Conservation (phyloP, 2,797 vertebrate species). For the Rhinatrema bivittatum region DNA sequence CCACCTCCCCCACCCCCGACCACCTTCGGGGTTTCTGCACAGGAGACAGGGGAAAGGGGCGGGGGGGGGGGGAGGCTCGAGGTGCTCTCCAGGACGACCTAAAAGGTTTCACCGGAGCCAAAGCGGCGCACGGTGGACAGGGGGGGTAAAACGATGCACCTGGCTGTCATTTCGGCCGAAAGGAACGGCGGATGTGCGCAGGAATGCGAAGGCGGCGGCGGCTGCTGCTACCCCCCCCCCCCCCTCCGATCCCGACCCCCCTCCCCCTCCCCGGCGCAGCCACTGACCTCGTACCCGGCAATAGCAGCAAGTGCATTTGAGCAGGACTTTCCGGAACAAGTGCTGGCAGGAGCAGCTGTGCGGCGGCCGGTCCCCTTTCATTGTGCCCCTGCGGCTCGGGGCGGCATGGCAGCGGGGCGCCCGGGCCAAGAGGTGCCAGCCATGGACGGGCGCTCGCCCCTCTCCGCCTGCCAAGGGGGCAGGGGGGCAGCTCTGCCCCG, state of each 20-base stretch:
- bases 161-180: slow-evolving; percentile 7
- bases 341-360: slow-evolving; percentile 85
- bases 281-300: slow-evolving; percentile 86
- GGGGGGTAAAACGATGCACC: background rate
- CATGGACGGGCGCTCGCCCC: slow-evolving; percentile 33
- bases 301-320: slow-evolving; percentile 89
- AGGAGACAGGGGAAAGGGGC: no score
- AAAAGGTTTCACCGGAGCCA: background rate
- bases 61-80: no score
- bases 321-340: slow-evolving; percentile 90
- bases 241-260: no score
- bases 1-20: no score
- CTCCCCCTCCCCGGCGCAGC: no score
- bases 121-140: background rate
- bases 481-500: slow-evolving; percentile 17
- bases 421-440: slow-evolving; percentile 19
- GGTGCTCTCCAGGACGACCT: no score
- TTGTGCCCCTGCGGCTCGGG: slow-evolving; percentile 52
- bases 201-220: slow-evolving; percentile 18
- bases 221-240: no score
- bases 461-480: slow-evolving; percentile 6
- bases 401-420: slow-evolving; percentile 5
- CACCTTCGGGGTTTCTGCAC: no score
- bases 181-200: slow-evolving; percentile 28
- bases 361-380: slow-evolving; percentile 75